Conservation (phyloP, 92 coral and sea anemone genomes). For the Porites divaricata region DNA sequence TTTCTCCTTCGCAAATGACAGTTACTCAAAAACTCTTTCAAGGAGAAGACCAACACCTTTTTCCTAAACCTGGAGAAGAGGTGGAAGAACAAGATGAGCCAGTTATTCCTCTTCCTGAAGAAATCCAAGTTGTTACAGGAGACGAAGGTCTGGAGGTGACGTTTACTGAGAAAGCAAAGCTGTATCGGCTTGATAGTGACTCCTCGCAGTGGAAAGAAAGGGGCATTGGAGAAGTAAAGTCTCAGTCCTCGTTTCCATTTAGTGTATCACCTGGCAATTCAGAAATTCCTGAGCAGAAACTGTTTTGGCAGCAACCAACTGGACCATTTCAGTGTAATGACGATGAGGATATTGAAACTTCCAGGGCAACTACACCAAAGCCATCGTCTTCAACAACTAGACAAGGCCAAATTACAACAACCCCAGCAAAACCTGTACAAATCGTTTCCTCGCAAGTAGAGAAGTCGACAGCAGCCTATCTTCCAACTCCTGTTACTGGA, state of each 20-base stretch:
- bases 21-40: constrained; percentile 52
- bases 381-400: too few relatives aligned
- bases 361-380: too few relatives aligned
- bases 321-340: constrained; percentile 55
- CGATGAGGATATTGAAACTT: too few relatives aligned
- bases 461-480: too few relatives aligned
- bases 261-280: not conserved
- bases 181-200: constrained; percentile 81
- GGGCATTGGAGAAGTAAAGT: constrained; percentile 91
- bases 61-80: constrained; percentile 55
- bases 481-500: too few relatives aligned
- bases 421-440: too few relatives aligned
- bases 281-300: constrained; percentile 18
- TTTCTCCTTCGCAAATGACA: not conserved
- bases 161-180: constrained; percentile 86
- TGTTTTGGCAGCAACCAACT: constrained; percentile 78
- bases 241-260: constrained; percentile 9
- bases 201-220: constrained; percentile 94
- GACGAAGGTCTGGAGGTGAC: constrained; percentile 84
- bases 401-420: too few relatives aligned
- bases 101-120: constrained; percentile 85
- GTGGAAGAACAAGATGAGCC: constrained; percentile 69
- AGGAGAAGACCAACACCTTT: constrained; percentile 78
- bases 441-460: too few relatives aligned
- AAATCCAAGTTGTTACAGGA: constrained; percentile 78